Percentiles rank a stretch among this genome's conserved stretches.
Conservation (phyloP, 2,888 invertebrate species). For the Drosophila ezoana region DNA sequence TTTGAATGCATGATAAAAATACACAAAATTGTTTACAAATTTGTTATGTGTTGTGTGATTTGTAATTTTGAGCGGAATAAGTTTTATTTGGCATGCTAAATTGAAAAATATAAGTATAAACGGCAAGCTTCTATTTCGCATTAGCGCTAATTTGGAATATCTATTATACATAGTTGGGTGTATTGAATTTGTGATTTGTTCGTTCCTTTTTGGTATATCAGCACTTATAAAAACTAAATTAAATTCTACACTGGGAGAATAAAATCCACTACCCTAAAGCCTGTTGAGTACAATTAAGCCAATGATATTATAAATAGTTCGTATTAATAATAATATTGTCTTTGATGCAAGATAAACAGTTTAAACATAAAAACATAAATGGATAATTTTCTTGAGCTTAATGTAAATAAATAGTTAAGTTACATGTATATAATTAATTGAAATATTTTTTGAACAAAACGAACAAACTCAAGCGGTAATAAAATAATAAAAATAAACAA, state of each 20-base stretch:
- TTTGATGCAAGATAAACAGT: conserved; percentile 9
- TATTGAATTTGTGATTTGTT: conserved; percentile 26
- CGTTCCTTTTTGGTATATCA: conserved; percentile 71
- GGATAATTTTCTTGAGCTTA: conserved; percentile 16
- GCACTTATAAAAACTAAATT: conserved; percentile 51
- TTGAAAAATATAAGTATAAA: conserved; percentile 25
- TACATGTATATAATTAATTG: conserved; percentile 20
- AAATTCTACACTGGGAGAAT: conserved; percentile 14
- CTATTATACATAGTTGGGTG: conserved; percentile 12
- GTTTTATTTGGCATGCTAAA: conserved; percentile 1
- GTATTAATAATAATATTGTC: conserved; percentile 15
- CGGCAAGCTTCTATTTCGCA: conserved; percentile 55
- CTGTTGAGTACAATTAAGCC: conserved; percentile 44
- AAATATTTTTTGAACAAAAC: conserved; percentile 19
- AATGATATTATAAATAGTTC: conserved; percentile 16
- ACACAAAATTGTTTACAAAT: conserved; percentile 46
- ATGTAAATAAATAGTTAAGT: conserved; percentile 63
- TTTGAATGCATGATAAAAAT: too few species aligned
- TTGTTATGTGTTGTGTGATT: conserved; percentile 17
- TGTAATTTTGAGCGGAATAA: background rate
- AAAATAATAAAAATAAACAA: conserved; percentile 6
- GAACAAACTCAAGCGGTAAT: conserved; percentile 14
- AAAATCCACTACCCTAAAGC: conserved; percentile 65
- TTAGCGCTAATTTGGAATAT: conserved; percentile 21
- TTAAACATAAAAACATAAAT: conserved; percentile 18